phyloP scores from a whole-genome alignment of 2,888 invertebrate species.

The Nyleta sp. region DNA sequence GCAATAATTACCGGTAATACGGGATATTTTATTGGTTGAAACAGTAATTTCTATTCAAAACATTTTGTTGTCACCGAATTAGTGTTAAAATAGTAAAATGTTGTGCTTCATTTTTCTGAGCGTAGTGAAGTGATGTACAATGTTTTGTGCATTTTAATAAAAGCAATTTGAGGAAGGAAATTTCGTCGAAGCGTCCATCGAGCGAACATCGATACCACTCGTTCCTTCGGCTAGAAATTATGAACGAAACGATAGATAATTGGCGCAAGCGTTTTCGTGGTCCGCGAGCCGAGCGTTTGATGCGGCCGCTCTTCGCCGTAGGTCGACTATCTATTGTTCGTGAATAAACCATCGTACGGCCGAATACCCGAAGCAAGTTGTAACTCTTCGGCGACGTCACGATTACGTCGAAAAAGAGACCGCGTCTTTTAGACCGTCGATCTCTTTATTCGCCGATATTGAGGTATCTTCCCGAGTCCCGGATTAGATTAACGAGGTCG shows the following conservation, averaged over 20 bases:
- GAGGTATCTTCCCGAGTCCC: constrained; percentile 56
- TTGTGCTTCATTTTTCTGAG: too few species aligned
- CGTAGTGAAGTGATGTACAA: too few species aligned
- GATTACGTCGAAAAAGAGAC: constrained; percentile 65
- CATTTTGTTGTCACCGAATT: too few species aligned
- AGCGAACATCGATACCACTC: too few species aligned
- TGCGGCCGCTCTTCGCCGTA: constrained; percentile 74
- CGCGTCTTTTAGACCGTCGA: constrained; percentile 51
- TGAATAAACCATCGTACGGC: constrained; percentile 77
- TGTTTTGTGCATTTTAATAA: too few species aligned
- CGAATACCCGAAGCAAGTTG: constrained; percentile 72
- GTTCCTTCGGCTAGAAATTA: too few species aligned
- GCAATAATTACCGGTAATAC: too few species aligned
- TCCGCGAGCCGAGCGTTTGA: constrained; percentile 70
- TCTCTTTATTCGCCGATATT: constrained; percentile 66
- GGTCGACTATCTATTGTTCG: constrained; percentile 77
- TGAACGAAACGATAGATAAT: constrained; percentile 33
- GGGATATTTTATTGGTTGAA: too few species aligned
- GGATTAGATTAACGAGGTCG: constrained; percentile 65
- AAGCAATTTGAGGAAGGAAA: too few species aligned
- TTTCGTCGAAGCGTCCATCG: too few species aligned
- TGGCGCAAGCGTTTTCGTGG: constrained; percentile 66
- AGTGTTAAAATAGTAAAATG: too few species aligned
- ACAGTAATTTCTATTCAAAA: too few species aligned
- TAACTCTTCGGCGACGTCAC: constrained; percentile 60